Evolutionary conservation across 64 coral and sea anemone genomes (phyloP).

Genomic region (Anthopleura sola): DNA sequence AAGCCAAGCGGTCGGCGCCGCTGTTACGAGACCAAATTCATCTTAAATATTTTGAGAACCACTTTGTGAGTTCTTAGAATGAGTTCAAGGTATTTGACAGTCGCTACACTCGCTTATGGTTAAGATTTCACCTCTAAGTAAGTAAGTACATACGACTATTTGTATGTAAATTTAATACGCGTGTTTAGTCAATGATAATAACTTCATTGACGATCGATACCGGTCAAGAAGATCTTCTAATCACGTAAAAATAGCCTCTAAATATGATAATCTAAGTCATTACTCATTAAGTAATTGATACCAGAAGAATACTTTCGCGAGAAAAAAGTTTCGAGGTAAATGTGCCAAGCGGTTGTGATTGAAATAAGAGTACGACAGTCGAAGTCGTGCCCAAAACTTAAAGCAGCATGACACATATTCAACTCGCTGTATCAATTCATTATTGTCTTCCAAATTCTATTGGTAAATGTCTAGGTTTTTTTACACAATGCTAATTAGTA

Average conservation of each 20-base stretch:
- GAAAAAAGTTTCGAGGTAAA: neutral
- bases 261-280: neutral
- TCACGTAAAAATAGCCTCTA: neutral
- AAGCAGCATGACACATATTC: neutral
- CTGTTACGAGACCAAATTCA: neutral
- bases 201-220: neutral
- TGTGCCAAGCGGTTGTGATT: neutral
- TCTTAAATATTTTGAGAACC: neutral
- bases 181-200: neutral
- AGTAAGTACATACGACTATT: neutral
- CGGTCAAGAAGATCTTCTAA: neutral
- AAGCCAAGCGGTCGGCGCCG: neutral
- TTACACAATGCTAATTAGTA: neutral
- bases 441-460: conserved; percentile 1
- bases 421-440: neutral
- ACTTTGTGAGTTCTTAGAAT: neutral
- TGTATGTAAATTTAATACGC: neutral
- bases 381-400: neutral
- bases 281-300: neutral
- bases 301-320: neutral
- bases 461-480: neutral
- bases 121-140: neutral
- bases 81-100: neutral
- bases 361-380: neutral
- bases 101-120: neutral